These are phyloP conservation scores for Anorthoa munda DNA, from an alignment of 2,888 invertebrate genomes.

Conservation along the genomic window DNA sequence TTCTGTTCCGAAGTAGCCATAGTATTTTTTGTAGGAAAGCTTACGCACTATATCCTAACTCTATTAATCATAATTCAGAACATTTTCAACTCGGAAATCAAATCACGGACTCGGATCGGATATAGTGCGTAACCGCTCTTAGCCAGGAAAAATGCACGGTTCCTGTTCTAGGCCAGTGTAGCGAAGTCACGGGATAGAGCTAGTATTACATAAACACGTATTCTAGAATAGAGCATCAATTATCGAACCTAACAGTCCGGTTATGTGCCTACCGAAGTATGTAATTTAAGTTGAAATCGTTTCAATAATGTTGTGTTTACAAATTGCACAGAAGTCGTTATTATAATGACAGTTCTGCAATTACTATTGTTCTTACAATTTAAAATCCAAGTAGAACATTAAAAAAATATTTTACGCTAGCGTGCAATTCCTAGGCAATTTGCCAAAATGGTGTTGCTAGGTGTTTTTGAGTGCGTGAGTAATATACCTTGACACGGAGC, in stretches of 20 bases:
- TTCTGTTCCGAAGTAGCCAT: no score
- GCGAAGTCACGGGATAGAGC: not conserved
- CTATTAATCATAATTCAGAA: no score
- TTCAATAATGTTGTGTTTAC: conserved; percentile 15
- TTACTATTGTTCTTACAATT: conserved; percentile 42
- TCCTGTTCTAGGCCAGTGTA: no score
- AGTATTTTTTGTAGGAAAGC: no score
- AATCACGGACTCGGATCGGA: no score
- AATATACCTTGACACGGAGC: conserved; percentile 27
- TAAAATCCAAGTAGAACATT: conserved; percentile 19
- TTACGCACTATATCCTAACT: no score
- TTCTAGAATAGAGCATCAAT: not conserved
- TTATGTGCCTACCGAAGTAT: conserved; percentile 10
- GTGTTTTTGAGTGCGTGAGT: conserved; percentile 28
- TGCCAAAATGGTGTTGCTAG: conserved; percentile 54
- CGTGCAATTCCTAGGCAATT: conserved; percentile 37
- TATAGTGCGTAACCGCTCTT: no score
- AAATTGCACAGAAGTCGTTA: conserved; percentile 18
- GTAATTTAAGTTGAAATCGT: conserved; percentile 10
- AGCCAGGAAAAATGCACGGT: no score
- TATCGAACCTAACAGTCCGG: not conserved
- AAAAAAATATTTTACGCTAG: conserved; percentile 28
- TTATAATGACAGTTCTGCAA: conserved; percentile 30
- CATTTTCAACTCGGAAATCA: no score
- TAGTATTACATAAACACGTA: not conserved